Evolutionary conservation across 1,140 invertebrate genomes (phyloP).

Genomic region (fruit fly (Drosophila melanogaster)): DNA sequence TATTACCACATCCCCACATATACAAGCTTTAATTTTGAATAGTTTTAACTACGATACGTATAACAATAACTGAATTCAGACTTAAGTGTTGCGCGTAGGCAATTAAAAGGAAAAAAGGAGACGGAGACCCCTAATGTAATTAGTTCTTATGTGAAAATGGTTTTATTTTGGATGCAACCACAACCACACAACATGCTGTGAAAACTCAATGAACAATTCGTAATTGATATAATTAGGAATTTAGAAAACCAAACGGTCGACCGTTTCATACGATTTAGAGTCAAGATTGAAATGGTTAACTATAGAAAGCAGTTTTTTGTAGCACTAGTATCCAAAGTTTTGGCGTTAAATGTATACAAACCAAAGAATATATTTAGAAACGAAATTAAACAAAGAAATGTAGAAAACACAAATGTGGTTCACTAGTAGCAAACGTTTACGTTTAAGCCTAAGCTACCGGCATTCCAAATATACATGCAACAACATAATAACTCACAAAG

Average conservation of each 20-base stretch:
- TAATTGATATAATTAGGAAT: constrained; percentile 37
- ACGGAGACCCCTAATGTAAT: constrained; percentile 47
- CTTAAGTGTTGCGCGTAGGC: constrained; percentile 63
- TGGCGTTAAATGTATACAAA: constrained; percentile 52
- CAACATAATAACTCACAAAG: constrained; percentile 19
- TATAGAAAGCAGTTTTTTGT: constrained; percentile 60
- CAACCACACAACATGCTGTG: constrained; percentile 69
- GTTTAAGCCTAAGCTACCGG: constrained; percentile 58
- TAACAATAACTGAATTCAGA: constrained; percentile 50
- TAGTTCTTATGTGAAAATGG: constrained; percentile 52
- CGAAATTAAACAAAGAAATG: constrained; percentile 33
- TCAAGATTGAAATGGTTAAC: constrained; percentile 42
- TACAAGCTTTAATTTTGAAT: constrained; percentile 51
- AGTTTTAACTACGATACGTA: constrained; percentile 32
- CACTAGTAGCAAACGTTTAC: constrained; percentile 65
- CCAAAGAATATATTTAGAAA: constrained; percentile 37
- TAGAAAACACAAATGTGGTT: constrained; percentile 70
- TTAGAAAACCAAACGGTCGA: constrained; percentile 24
- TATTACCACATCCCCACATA: constrained; percentile 19
- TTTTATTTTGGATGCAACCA: constrained; percentile 30
- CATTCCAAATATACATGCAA: constrained; percentile 55
- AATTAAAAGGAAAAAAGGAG: constrained; percentile 51
- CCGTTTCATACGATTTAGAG: constrained; percentile 8
- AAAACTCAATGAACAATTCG: constrained; percentile 62
- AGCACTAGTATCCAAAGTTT: constrained; percentile 60